Evolutionary conservation across 2,888 invertebrate species (phyloP).

Genomic region (Margaritifera margaritifera): DNA sequence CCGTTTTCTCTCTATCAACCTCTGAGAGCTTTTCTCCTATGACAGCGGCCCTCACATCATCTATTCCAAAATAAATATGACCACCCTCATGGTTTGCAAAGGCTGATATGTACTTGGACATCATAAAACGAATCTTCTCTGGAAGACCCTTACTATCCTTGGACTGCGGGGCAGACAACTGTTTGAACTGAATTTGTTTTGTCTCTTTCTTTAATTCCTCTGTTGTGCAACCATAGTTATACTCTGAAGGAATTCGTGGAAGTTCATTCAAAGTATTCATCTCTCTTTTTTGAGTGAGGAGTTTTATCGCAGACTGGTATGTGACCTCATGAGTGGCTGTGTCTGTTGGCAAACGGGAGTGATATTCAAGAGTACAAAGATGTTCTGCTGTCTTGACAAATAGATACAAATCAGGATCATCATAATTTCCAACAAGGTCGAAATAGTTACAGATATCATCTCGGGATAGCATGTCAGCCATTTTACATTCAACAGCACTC

Average conservation of each 20-base stretch:
- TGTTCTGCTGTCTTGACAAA: slow-evolving; percentile 63
- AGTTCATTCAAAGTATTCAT: slow-evolving; percentile 41
- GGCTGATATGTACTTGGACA: slow-evolving; percentile 55
- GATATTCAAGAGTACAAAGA: slow-evolving; percentile 54
- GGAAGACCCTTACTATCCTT: slow-evolving; percentile 31
- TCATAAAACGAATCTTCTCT: slow-evolving; percentile 42
- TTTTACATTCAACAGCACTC: slow-evolving; percentile 59
- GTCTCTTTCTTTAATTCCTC: slow-evolving; percentile 57
- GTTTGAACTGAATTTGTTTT: slow-evolving; percentile 64
- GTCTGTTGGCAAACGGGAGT: slow-evolving; percentile 58
- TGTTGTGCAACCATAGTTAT: slow-evolving; percentile 42
- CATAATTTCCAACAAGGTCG: slow-evolving; percentile 61
- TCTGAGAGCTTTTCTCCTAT: slow-evolving; percentile 48
- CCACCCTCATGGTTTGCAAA: slow-evolving; percentile 64
- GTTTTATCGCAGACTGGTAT: slow-evolving; percentile 52
- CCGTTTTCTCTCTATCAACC: slow-evolving; percentile 44
- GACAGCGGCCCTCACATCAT: slow-evolving; percentile 53
- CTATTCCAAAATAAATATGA: slow-evolving; percentile 63
- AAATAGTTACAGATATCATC: slow-evolving; percentile 63
- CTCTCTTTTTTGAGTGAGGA: slow-evolving; percentile 38
- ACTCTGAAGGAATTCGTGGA: slow-evolving; percentile 47
- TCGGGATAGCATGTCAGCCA: slow-evolving; percentile 53
- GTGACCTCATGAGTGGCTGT: slow-evolving; percentile 62
- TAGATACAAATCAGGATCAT: slow-evolving; percentile 52
- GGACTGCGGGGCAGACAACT: slow-evolving; percentile 30